phyloP scores from a whole-genome alignment of 2,888 invertebrate species.

The Athripsodes cinereus region DNA sequence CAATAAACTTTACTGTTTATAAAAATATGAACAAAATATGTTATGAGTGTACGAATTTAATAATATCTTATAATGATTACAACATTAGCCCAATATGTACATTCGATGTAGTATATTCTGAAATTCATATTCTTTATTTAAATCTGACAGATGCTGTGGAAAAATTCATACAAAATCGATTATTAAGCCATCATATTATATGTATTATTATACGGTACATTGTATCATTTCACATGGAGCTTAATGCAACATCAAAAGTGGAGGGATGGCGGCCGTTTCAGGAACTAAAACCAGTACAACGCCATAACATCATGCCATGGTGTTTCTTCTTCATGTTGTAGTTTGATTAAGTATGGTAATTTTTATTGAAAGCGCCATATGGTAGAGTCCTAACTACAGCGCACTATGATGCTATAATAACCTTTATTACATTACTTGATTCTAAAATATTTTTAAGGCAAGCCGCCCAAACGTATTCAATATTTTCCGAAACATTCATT shows the following conservation, averaged over 20 bases:
- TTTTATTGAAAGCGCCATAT: slow-evolving; percentile 40
- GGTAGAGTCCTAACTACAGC: slow-evolving; percentile 31
- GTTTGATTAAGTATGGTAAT: slow-evolving; percentile 28
- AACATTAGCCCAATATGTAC: too few relatives aligned
- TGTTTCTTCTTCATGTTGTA: slow-evolving; percentile 8
- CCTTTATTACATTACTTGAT: not conserved
- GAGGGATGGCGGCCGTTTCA: not conserved
- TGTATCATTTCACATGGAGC: slow-evolving; percentile 27
- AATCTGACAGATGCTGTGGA: not conserved
- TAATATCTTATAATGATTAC: too few relatives aligned
- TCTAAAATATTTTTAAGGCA: too few relatives aligned
- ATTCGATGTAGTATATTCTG: too few relatives aligned
- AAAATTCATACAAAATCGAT: not conserved
- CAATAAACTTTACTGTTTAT: too few relatives aligned
- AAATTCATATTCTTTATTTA: too few relatives aligned
- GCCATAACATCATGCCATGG: not conserved
- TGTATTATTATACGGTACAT: not conserved
- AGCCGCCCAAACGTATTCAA: too few relatives aligned
- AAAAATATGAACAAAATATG: too few relatives aligned
- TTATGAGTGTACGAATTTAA: too few relatives aligned
- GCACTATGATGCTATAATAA: not conserved
- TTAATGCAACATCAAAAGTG: not conserved
- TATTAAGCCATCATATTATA: not conserved
- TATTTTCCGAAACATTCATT: too few relatives aligned
- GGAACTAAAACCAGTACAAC: not conserved